These are phyloP conservation scores for Sinocyclocheilus anshuiensis DNA, from an alignment of 2,113 vertebrate genomes.

Conservation along the genomic window DNA sequence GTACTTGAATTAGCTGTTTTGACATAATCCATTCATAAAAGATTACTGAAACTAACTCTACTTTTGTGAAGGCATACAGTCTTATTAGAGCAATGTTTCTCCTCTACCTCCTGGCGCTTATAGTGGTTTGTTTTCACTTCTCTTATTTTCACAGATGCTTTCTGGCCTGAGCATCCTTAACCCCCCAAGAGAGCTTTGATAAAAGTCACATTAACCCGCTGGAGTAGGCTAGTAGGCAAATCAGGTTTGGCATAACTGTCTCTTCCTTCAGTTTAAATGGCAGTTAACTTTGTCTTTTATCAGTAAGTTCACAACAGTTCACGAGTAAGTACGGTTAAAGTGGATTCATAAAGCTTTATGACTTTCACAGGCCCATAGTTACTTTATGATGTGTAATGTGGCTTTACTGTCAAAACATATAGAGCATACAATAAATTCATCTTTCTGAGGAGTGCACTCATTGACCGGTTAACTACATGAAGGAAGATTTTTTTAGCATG, in stretches of 20 bases:
- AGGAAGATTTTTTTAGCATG: not conserved
- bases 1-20: not conserved
- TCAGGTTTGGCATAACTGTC: not conserved
- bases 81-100: not conserved
- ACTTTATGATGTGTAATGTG: conserved; percentile 20
- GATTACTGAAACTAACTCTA: not conserved
- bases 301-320: not conserved
- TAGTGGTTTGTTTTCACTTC: conserved; percentile 67
- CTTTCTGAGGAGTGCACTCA: conserved; percentile 15
- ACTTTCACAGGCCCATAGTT: conserved; percentile 24
- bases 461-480: not conserved
- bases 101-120: not conserved
- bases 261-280: not conserved
- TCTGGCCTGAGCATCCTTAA: conserved; percentile 60
- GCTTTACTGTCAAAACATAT: conserved; percentile 50
- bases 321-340: not conserved
- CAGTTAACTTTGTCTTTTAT: not conserved
- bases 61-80: not conserved
- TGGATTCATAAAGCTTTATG: conserved; percentile 1
- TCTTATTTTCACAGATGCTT: conserved; percentile 78
- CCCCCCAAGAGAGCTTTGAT: conserved; percentile 65
- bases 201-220: not conserved
- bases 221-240: not conserved
- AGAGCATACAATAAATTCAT: not conserved
- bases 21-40: not conserved